Percentiles rank a stretch among this genome's conserved stretches.
Evolutionary conservation across 2,113 vertebrate species (phyloP).

Genomic region (Xiphorhynchus elegans): DNA sequence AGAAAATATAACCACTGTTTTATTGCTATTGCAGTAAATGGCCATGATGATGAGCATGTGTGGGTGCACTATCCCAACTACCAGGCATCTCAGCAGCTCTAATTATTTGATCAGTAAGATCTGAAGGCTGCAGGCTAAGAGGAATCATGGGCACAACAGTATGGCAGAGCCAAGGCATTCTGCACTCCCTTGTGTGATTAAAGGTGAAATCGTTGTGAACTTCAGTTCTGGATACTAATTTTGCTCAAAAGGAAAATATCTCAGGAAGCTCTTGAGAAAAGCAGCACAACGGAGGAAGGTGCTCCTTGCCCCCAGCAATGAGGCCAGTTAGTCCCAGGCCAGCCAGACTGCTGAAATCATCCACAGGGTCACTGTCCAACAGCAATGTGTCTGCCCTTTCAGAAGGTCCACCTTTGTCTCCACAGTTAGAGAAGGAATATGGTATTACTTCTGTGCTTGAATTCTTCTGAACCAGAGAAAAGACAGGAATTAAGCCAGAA

Average conservation of each 20-base stretch:
- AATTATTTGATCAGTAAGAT: not conserved
- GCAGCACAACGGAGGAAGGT: not conserved
- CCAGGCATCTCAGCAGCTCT: not conserved
- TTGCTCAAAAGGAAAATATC: not conserved
- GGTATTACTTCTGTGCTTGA: not conserved
- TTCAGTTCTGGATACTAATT: not conserved
- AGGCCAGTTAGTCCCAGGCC: not conserved
- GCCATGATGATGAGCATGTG: not conserved
- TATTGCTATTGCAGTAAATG: not conserved
- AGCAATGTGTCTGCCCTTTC: not conserved
- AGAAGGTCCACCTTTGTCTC: not conserved
- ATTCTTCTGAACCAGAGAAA: not conserved
- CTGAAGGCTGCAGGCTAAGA: not conserved
- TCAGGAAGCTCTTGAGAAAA: not conserved
- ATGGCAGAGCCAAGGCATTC: not conserved
- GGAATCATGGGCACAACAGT: rapidly evolving
- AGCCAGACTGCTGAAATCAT: not conserved
- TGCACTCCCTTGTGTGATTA: not conserved
- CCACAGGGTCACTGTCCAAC: not conserved
- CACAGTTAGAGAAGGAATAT: not conserved
- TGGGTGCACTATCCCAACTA: not conserved
- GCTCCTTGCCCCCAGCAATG: not conserved
- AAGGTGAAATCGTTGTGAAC: not conserved
- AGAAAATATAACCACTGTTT: not conserved
- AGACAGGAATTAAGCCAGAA: not conserved